Evolutionary conservation across 2,797 vertebrate genomes (phyloP).

Genomic region (Scomberomorus guttatus): DNA sequence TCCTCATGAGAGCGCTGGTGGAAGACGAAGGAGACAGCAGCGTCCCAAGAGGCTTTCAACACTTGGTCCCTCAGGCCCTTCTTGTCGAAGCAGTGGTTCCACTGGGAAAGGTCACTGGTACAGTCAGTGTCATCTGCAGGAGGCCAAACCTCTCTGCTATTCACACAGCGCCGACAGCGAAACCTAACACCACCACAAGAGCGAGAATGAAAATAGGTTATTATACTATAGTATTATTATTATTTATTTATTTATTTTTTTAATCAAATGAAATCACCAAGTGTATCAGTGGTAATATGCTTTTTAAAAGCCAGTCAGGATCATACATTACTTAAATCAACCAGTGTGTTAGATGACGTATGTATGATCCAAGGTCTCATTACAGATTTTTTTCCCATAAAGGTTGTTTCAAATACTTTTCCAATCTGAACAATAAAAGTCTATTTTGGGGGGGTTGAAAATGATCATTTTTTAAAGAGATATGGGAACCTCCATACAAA

Average conservation of each 20-base stretch:
- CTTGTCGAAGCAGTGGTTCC: conserved; percentile 93
- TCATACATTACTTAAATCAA: too few relatives aligned
- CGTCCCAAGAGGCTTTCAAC: conserved; percentile 94
- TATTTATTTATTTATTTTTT: too few relatives aligned
- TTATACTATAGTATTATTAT: background rate
- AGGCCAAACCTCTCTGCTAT: conserved; percentile 87
- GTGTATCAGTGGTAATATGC: too few relatives aligned
- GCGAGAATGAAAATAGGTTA: background rate
- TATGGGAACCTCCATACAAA: too few relatives aligned
- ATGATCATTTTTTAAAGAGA: too few relatives aligned
- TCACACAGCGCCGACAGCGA: conserved; percentile 93
- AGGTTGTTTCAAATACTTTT: too few relatives aligned
- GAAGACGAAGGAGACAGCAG: conserved; percentile 93
- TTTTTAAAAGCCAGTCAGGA: too few relatives aligned
- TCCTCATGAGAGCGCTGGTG: conserved; percentile 95
- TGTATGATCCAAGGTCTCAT: too few relatives aligned
- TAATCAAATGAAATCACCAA: background rate
- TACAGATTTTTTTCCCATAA: too few relatives aligned
- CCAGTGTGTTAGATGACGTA: too few relatives aligned
- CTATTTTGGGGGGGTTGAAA: too few relatives aligned
- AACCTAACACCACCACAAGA: conserved; percentile 82
- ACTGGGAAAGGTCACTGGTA: conserved; percentile 95
- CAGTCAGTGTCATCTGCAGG: conserved; percentile 91
- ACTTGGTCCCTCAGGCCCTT: conserved; percentile 91
- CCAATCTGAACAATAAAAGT: too few relatives aligned